phyloP scores from a whole-genome alignment of 2,888 invertebrate genomes.

The Linnaemya tessellans region DNA sequence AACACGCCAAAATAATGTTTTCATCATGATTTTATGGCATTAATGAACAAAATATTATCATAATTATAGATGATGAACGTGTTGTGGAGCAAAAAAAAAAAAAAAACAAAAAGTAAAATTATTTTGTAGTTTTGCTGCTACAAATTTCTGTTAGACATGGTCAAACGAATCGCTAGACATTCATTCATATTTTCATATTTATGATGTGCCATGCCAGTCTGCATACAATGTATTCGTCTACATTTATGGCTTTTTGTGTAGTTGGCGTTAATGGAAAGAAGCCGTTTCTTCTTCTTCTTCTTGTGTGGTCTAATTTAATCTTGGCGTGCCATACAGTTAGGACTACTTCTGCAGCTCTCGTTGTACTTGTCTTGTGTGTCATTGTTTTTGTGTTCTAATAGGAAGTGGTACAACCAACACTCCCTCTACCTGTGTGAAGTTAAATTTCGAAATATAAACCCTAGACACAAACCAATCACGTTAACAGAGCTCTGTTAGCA shows the following conservation, averaged over 20 bases:
- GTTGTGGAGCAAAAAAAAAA: too few species aligned
- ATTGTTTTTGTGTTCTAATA: slow-evolving; percentile 28
- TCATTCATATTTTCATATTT: slow-evolving; percentile 29
- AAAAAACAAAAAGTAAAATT: too few species aligned
- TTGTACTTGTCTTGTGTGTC: neutral
- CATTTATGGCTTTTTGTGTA: neutral
- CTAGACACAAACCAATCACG: too few species aligned
- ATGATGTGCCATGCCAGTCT: neutral
- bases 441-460: too few species aligned
- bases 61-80: slow-evolving; percentile 7
- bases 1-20: slow-evolving; percentile 62
- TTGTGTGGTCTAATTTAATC: slow-evolving; percentile 51
- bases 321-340: slow-evolving; percentile 8
- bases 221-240: neutral
- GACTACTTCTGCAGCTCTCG: neutral
- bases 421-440: too few species aligned
- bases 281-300: neutral
- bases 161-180: slow-evolving; percentile 34
- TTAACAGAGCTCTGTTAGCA: too few species aligned
- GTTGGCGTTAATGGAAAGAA: slow-evolving; percentile 26
- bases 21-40: slow-evolving; percentile 19
- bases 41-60: neutral
- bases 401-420: slow-evolving; percentile 6
- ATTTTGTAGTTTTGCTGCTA: neutral
- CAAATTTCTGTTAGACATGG: slow-evolving; percentile 25